Conservation (phyloP, 2,113 vertebrate genomes). For the Corythaeola cristata region DNA sequence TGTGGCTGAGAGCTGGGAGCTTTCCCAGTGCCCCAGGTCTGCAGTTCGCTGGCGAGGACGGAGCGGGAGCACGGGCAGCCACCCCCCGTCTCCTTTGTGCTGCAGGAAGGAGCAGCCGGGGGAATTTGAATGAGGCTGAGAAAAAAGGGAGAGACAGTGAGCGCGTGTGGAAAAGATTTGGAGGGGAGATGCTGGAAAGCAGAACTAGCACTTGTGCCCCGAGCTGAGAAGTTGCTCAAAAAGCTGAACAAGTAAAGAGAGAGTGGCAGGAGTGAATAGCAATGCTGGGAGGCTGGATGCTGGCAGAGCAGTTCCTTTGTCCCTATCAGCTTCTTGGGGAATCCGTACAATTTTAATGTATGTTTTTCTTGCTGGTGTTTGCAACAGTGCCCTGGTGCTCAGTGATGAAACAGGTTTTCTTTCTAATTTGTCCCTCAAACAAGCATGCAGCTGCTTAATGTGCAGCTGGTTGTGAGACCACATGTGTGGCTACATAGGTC, state of each 20-base stretch:
- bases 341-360: not conserved
- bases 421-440: not conserved
- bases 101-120: not conserved
- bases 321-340: not conserved
- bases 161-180: not conserved
- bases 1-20: not conserved
- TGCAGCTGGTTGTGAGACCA: not conserved
- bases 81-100: not conserved
- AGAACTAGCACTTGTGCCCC: not conserved
- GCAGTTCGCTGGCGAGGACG: not conserved
- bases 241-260: not conserved
- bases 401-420: not conserved
- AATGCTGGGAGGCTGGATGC: not conserved
- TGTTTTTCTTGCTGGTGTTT: not conserved
- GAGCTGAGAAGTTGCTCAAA: not conserved
- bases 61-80: not conserved
- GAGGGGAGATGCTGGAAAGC: not conserved
- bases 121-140: slow-evolving; percentile 16
- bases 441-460: not conserved
- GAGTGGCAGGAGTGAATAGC: not conserved
- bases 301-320: not conserved
- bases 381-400: not conserved
- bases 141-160: not conserved
- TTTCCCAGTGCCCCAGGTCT: not conserved
- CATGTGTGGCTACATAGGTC: fast-evolving